A percentile compares a stretch with the other conserved stretches of the same genome.
Evolutionary conservation across 2,113 vertebrate genomes (phyloP).

Genomic region (Cavia aperea): DNA sequence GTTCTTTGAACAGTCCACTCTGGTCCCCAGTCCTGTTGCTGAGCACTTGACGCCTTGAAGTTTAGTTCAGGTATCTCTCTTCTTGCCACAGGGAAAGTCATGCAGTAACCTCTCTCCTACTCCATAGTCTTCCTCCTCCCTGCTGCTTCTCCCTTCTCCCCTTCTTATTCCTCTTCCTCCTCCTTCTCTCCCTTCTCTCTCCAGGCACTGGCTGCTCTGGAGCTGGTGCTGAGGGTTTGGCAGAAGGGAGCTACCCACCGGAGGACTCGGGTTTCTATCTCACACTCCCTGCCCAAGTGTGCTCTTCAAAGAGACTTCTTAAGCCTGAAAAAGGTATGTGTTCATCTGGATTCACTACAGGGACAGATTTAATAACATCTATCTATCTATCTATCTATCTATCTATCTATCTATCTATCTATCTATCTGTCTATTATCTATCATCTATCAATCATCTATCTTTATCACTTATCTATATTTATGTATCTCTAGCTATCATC

Average conservation of each 20-base stretch:
- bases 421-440: background rate
- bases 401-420: background rate
- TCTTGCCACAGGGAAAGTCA: background rate
- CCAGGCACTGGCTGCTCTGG: background rate
- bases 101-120: background rate
- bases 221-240: background rate
- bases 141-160: background rate
- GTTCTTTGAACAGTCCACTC: background rate
- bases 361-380: background rate
- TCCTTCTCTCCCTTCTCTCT: background rate
- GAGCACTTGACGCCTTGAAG: too few relatives aligned
- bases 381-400: background rate
- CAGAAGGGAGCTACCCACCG: background rate
- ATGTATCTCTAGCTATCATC: too few relatives aligned
- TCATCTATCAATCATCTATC: background rate
- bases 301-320: background rate
- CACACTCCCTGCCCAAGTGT: background rate
- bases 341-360: background rate
- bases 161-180: background rate
- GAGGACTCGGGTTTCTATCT: background rate
- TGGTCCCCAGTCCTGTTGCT: background rate
- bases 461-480: too few relatives aligned
- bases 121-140: background rate
- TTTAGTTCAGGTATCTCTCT: background rate
- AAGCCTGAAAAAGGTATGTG: too few relatives aligned